Base-by-base conservation (phyloP, 2,113 vertebrate species). In the Paraplagusia blochii region DNA sequence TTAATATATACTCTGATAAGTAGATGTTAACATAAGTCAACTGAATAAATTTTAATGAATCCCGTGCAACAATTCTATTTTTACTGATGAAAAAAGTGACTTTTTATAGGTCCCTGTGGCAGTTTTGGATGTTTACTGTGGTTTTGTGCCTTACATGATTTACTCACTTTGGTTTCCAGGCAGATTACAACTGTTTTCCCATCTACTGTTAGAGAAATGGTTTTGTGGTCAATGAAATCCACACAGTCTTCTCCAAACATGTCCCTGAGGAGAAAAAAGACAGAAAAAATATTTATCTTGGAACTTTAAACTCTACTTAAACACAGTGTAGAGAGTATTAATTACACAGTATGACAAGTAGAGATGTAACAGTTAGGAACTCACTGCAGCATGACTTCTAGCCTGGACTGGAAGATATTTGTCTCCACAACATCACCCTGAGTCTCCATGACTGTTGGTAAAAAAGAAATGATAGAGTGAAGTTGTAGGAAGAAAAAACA, bases 211-310 rank as follows among this genome's bases (percentile, higher is more conserved):
- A 98, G 70, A 1, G 89, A 90, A 36, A 96, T 76, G 44, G 82
- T 66, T 46, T 87, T 90, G 63, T 83, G 85, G 1, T 94, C 90
- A 13, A 92, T 92, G 11, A 92, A 88, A 59, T 90, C 93, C 58
- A 98, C 93, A 66, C 90, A 95, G 12, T 97, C 94, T 46, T 94
- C 93, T 75, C 97, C 97, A 86, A 98, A 98, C 92, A 98, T 96
- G 81, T 96, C 96, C 84, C 97, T 93, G 50, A 57, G 63, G 14
- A 72, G 52, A 45, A 10, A 55, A 4, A 43, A 13, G 13, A 8
- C 4, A 44, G 6, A 49, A 8, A 53, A 19, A 38, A 29, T 33
- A n/a, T 13, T 40, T 40, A 9, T 40, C 38, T 40, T 11, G 13
- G 13, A 4, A 12, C 4, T 40, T 13, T 40, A 10, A 12, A 13